Evolutionary conservation across 1,140 invertebrate genomes (phyloP).

Genomic region (Drosophila varians): DNA sequence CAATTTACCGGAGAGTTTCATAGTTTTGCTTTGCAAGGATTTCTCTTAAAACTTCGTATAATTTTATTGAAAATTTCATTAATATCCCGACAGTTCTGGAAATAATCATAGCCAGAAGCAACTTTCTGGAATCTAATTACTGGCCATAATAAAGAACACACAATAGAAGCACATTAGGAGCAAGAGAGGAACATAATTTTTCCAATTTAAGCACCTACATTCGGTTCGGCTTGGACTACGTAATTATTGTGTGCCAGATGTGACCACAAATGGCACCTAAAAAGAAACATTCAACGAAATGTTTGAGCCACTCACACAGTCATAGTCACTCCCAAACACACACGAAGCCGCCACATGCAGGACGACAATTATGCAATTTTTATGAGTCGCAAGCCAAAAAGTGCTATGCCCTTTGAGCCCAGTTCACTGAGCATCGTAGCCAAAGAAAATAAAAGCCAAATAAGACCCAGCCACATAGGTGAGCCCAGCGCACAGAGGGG

Average conservation of each 20-base stretch:
- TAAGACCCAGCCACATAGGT: constrained; percentile 22
- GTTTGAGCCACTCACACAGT: constrained; percentile 30
- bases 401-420: constrained; percentile 58
- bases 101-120: neutral
- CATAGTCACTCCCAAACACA: constrained; percentile 11
- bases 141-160: constrained; percentile 20
- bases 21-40: no score
- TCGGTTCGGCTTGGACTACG: constrained; percentile 15
- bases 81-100: neutral
- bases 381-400: constrained; percentile 66
- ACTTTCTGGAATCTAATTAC: constrained; percentile 23
- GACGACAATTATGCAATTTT: constrained; percentile 75
- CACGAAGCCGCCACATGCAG: constrained; percentile 28
- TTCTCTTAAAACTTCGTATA: no score
- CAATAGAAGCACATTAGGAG: constrained; percentile 12
- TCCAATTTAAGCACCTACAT: constrained; percentile 41
- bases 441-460: constrained; percentile 37
- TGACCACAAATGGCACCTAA: constrained; percentile 66
- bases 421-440: constrained; percentile 21
- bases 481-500: constrained; percentile 6
- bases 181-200: constrained; percentile 36
- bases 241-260: constrained; percentile 66
- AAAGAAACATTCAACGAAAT: constrained; percentile 50
- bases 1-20: neutral
- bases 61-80: neutral